Base-by-base conservation (phyloP, 2,888 invertebrate genomes). In the Tetramorium bicarinatum region DNA sequence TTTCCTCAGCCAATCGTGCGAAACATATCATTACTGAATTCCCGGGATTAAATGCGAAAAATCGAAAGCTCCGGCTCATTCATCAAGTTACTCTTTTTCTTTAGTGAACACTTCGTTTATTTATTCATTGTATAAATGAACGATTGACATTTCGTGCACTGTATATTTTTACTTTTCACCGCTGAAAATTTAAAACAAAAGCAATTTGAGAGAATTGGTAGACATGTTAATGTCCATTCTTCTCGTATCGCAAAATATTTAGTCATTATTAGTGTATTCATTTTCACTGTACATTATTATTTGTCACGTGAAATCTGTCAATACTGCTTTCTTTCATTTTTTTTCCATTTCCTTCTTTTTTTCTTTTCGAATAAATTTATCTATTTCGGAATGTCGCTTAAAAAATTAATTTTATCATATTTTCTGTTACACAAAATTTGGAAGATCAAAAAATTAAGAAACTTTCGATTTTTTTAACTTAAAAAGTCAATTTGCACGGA, bases 21-120 rank as follows among this genome's bases (percentile, higher is more conserved):
- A 79, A 79, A 79, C 79, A 25, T 71, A 67, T 79, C 34, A 79
- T 79, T 69, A 59, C 59, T 79, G 25, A 79, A 71, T 79, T 79
- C 69, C 79, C 59, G 71, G 25, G 59, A 61, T 59, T 59, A 79
- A 79, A 79, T 47, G 71, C 38, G 59, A 79, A 71, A 79, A 79
- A 71, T 69, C 38, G 49, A 47, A 79, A 71, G 69, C 38, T 59
- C 47, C 59, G 11, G 69, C 47, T 56, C 64, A 54, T 54, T 79
- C 69, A 34, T 69, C 59, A 71, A 59, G 9, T 44, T 47, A 38
- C 44, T 79, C 34, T 44, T 69, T 18, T 56, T 38, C 56, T 59
- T 47, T 69, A 38, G 75, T 15, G 49, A 38, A 64, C 18, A 38
- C 25, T 76, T 38, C 49, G 44, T 41, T 69, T 21, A 47, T 56